These are phyloP conservation scores for Gymnopithys bicolor DNA, from an alignment of 2,797 vertebrate genomes.

Conservation along the genomic window DNA sequence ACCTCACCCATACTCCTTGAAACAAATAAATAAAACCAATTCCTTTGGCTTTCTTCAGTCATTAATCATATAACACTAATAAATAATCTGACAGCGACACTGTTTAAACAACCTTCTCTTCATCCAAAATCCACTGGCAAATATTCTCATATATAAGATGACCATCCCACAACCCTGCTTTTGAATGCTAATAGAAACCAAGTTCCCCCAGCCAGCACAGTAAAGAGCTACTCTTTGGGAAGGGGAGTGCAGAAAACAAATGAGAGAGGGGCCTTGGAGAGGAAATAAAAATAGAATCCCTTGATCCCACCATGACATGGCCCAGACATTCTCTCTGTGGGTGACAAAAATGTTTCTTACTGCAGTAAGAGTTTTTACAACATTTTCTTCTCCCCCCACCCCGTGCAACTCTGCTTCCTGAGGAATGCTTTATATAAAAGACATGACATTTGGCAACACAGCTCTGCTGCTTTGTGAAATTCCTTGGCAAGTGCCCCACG, in stretches of 20 bases:
- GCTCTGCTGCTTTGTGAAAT: conserved; percentile 51
- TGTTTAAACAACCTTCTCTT: conserved; percentile 26
- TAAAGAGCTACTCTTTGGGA: background rate
- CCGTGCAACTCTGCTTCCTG: conserved; percentile 52
- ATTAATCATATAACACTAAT: conserved; percentile 18
- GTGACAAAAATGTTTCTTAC: conserved; percentile 42
- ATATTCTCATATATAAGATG: background rate
- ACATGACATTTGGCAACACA: conserved; percentile 67
- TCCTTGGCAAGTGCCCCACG: conserved; percentile 54
- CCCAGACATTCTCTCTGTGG: conserved; percentile 46
- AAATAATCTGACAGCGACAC: background rate
- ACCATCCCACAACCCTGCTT: background rate
- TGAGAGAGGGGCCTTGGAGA: conserved; percentile 36
- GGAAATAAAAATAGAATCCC: conserved; percentile 44
- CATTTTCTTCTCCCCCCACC: background rate
- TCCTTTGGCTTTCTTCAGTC: background rate
- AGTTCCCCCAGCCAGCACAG: background rate
- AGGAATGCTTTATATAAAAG: conserved; percentile 67
- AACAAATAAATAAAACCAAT: background rate
- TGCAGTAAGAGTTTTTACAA: conserved; percentile 51
- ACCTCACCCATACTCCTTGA: accelerated
- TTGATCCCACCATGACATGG: conserved; percentile 34
- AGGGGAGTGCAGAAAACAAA: background rate
- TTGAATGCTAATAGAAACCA: background rate
- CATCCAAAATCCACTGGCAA: conserved; percentile 36